A percentile compares a stretch with the other conserved stretches of the same genome.
Evolutionary conservation across 2,888 invertebrate genomes (phyloP).

Genomic region (Hypolimnas misippus): DNA sequence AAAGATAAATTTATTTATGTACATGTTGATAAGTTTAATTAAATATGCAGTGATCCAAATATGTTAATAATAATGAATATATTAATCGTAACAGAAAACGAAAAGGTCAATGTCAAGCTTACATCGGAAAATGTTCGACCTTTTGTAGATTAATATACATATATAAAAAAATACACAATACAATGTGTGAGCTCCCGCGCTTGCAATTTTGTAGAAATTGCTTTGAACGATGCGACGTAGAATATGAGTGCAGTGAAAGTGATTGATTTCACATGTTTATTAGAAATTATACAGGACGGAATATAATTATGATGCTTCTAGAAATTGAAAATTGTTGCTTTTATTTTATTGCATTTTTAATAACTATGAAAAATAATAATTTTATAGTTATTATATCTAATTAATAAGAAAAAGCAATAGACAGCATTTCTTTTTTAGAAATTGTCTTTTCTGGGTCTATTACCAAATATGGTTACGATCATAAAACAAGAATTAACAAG

Average conservation of each 20-base stretch:
- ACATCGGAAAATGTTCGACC: slow-evolving; percentile 8
- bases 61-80: neutral
- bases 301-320: slow-evolving; percentile 5
- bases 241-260: slow-evolving; percentile 35
- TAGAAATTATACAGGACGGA: slow-evolving; percentile 33
- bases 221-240: neutral
- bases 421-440: no score
- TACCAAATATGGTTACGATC: slow-evolving; percentile 13
- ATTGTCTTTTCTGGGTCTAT: neutral
- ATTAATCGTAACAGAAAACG: neutral
- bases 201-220: slow-evolving; percentile 24
- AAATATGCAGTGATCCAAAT: neutral
- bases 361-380: no score
- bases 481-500: slow-evolving; percentile 24
- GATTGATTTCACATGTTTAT: slow-evolving; percentile 39
- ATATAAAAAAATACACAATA: slow-evolving; percentile 1
- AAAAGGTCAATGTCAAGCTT: slow-evolving; percentile 10
- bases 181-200: slow-evolving; percentile 10
- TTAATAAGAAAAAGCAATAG: no score
- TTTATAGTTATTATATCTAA: no score
- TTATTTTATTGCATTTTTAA: neutral
- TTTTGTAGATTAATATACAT: neutral
- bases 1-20: neutral
- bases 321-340: neutral
- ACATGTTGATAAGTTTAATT: no score